Evolutionary conservation across 2,797 vertebrate species (phyloP).

Genomic region (Hydrolagus colliei): DNA sequence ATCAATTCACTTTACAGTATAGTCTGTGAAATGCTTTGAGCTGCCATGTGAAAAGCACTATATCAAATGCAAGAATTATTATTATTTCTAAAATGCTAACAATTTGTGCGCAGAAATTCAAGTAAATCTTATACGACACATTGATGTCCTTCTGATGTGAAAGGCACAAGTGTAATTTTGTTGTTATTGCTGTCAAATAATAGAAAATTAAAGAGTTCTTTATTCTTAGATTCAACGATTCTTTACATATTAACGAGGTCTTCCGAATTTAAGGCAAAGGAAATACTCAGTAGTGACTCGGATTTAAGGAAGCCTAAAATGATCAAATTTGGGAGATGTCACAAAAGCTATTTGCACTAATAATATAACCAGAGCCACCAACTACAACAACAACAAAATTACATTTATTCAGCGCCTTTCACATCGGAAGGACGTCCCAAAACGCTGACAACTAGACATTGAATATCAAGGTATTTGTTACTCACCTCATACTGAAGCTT

Average conservation of each 20-base stretch:
- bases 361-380: not conserved
- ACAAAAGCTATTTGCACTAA: not conserved
- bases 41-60: too few relatives aligned
- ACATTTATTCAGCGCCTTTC: not conserved
- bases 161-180: too few relatives aligned
- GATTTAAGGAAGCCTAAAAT: not conserved
- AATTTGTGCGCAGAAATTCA: not conserved
- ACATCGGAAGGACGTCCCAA: too few relatives aligned
- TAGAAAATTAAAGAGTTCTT: not conserved
- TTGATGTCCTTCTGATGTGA: too few relatives aligned
- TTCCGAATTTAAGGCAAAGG: not conserved
- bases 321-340: not conserved
- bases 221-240: not conserved
- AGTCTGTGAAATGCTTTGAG: too few relatives aligned
- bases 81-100: not conserved
- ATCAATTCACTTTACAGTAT: too few relatives aligned
- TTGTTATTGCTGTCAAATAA: not conserved
- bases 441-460: not conserved
- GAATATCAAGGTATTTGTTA: conserved; percentile 16
- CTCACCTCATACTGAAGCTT: conserved; percentile 93
- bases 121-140: not conserved
- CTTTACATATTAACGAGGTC: not conserved
- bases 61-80: too few relatives aligned
- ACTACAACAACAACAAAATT: not conserved
- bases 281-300: not conserved